These are phyloP conservation scores for Tyrophagus putrescentiae DNA, from an alignment of 1,140 invertebrate species.

Conservation along the genomic window DNA sequence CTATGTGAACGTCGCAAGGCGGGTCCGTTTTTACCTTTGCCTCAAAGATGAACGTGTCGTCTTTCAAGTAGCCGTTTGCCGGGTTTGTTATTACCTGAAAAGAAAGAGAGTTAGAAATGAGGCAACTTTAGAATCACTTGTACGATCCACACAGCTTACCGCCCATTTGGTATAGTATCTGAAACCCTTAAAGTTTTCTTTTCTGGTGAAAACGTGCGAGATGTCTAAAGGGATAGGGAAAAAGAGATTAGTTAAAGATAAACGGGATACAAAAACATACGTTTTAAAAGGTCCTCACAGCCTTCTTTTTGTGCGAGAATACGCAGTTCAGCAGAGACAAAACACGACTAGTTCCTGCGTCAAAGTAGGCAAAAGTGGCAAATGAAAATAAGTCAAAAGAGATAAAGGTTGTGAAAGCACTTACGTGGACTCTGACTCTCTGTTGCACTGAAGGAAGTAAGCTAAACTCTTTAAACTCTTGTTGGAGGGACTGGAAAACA, in stretches of 20 bases:
- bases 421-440: constrained; percentile 71
- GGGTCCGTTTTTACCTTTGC: constrained; percentile 85
- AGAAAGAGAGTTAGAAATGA: too few relatives aligned
- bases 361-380: background rate
- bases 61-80: constrained; percentile 83
- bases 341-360: constrained; percentile 76
- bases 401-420: constrained; percentile 1
- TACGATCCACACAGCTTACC: constrained; percentile 37
- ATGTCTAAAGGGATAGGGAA: constrained; percentile 46
- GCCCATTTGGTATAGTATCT: constrained; percentile 88
- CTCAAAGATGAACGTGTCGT: constrained; percentile 87
- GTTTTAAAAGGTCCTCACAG: constrained; percentile 59
- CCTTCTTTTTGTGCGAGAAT: constrained; percentile 70
- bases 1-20: constrained; percentile 92
- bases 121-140: too few relatives aligned
- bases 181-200: constrained; percentile 98
- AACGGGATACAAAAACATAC: constrained; percentile 44
- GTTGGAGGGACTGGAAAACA: constrained; percentile 35
- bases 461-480: constrained; percentile 56
- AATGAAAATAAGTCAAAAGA: constrained; percentile 10
- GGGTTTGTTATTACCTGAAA: constrained; percentile 70
- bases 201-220: constrained; percentile 64
- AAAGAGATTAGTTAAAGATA: constrained; percentile 16
- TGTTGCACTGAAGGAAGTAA: constrained; percentile 66
- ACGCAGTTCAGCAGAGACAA: constrained; percentile 76